Percentiles rank a stretch among this genome's conserved stretches.
Evolutionary conservation across 92 coral and sea anemone genomes (phyloP).

Genomic region (Desmophyllum pertusum): DNA sequence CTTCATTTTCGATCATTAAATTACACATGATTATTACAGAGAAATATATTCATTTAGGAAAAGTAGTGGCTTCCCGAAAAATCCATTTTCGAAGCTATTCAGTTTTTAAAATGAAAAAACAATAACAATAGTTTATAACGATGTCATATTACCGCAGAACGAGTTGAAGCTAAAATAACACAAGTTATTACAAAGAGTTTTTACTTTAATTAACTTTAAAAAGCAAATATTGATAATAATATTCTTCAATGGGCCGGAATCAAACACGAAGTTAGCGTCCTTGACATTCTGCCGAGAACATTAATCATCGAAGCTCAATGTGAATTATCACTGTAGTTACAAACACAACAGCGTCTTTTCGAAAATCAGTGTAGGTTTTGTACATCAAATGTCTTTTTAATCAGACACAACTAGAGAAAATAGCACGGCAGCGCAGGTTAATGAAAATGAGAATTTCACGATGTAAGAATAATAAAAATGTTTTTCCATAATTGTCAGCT

Average conservation of each 20-base stretch:
- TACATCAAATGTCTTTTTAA: too few relatives aligned
- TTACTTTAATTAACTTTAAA: background rate
- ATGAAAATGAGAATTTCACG: background rate
- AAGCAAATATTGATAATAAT: background rate
- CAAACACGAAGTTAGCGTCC: background rate
- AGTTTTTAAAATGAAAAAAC: background rate
- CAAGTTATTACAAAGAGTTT: background rate
- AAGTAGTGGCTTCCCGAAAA: too few relatives aligned
- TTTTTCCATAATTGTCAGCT: too few relatives aligned
- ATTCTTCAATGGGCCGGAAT: background rate
- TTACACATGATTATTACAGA: too few relatives aligned
- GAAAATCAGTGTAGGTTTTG: too few relatives aligned
- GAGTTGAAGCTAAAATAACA: background rate
- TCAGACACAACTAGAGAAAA: background rate
- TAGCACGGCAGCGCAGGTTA: background rate
- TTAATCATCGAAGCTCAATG: too few relatives aligned
- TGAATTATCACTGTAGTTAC: too few relatives aligned
- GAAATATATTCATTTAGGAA: too few relatives aligned
- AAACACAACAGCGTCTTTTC: too few relatives aligned
- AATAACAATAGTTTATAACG: background rate
- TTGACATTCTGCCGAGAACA: background rate
- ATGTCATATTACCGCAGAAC: background rate
- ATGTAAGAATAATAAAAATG: too few relatives aligned
- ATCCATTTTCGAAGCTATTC: background rate
- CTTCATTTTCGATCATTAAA: too few relatives aligned